Evolutionary conservation across 2,113 vertebrate species (phyloP), one percentile per base, ranked within the genome.

Genomic region (Physeter macrocephalus): DNA sequence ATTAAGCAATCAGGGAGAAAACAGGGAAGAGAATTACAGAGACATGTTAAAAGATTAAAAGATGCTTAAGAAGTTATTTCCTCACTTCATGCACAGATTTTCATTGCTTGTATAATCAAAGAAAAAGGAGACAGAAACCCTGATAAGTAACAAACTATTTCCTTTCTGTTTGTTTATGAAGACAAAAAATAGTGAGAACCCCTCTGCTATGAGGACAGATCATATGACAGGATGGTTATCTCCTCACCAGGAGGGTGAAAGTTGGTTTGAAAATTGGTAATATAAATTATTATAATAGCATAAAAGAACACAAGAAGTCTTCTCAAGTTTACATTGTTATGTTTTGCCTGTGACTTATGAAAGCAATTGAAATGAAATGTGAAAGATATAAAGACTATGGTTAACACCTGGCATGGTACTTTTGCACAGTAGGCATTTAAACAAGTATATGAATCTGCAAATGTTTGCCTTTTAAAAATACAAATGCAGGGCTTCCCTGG

Each of bases 201-300:
- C 43, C 52, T 97, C 72, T 95, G 88, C 93, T 82, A 31, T 78
- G 49, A 97, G 96, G 82, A 97, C 62, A 90, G 74, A 82, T 85
- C 81, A 97, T 98, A 95, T 88, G 97, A 94, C 34, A 90, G 18
- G 46, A 94, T 97, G 59, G 93, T 97, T 97, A 67, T 96, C 72
- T 97, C 82, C 97, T 92, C 84, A 93, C 46, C 23, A 43, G 54
- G 39, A 78, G 92, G 84, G 67, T 94, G 39, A 9, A 92, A 95
- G 36, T 96, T 98, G 78, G 71, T 96, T 69, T 92, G 89, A 97
- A 46, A 97, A 72, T 66, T 66, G 49, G 2, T 92, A 97, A 86
- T 69, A 85, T 97, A 96, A 97, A 98, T 98, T 98, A 72, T 81
- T 96, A 94, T 95, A 97, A 97, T 96, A 97, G 31, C 57, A 92